Conservation (phyloP, 2,797 vertebrate genomes). For the Mormyrus proboscirostris region DNA sequence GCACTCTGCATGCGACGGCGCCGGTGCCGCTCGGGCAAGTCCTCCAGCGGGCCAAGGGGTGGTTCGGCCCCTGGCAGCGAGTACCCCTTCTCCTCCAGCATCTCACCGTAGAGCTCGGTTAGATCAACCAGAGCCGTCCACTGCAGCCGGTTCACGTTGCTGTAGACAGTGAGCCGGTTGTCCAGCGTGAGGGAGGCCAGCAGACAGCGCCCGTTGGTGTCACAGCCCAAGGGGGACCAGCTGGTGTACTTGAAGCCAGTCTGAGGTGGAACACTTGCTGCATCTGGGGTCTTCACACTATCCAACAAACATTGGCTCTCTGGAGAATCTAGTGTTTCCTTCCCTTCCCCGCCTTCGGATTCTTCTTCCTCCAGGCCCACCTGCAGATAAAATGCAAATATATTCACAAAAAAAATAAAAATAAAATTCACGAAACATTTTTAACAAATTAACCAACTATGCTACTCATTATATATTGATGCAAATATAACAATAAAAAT, state of each 20-base stretch:
- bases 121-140: conserved; percentile 79
- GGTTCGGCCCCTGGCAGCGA: conserved; percentile 51
- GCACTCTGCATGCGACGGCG: conserved; percentile 85
- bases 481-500: not conserved
- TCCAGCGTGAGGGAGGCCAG: conserved; percentile 83
- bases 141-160: conserved; percentile 73
- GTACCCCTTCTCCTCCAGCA: conserved; percentile 70
- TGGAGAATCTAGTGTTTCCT: conserved; percentile 59
- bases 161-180: conserved; percentile 77
- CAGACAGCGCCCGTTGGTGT: conserved; percentile 75
- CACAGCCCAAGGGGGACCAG: conserved; percentile 88
- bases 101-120: conserved; percentile 73
- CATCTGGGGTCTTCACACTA: conserved; percentile 70
- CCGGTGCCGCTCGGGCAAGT: conserved; percentile 74
- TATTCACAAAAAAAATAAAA: not conserved
- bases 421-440: not conserved
- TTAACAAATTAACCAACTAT: not conserved
- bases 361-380: conserved; percentile 76
- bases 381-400: conserved; percentile 47
- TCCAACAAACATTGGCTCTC: conserved; percentile 68
- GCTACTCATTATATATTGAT: not conserved
- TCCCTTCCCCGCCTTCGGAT: conserved; percentile 47
- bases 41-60: conserved; percentile 49
- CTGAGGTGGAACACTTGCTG: conserved; percentile 48
- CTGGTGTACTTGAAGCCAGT: conserved; percentile 81